Percentiles rank a stretch among this genome's conserved stretches.
These are phyloP conservation scores for Xenopus borealis DNA, from an alignment of 2,113 vertebrate species.

Conservation along the genomic window DNA sequence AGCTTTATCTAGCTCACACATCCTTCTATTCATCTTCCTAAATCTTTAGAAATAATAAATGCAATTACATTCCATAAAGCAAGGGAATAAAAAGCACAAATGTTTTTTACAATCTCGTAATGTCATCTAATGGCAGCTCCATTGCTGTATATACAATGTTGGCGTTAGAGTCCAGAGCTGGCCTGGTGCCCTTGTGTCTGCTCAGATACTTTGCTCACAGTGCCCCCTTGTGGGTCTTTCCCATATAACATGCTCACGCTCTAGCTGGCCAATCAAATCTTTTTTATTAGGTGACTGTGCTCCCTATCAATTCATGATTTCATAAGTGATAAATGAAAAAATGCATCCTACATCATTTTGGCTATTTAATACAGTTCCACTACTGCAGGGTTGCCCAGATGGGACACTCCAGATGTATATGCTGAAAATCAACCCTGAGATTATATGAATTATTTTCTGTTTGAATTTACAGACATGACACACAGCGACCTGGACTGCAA, in stretches of 20 bases:
- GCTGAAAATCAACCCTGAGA: too few species aligned
- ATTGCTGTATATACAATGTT: conserved; percentile 48
- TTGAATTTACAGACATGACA: conserved; percentile 58
- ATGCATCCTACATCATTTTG: too few species aligned
- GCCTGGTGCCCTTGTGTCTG: conserved; percentile 40
- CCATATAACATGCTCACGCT: neutral
- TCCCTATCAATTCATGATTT: too few species aligned
- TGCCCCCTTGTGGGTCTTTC: conserved; percentile 70
- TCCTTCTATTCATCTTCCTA: conserved; percentile 54
- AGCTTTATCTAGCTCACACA: conserved; percentile 52
- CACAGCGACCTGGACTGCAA: conserved; percentile 86
- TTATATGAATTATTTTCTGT: neutral
- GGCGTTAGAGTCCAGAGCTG: conserved; percentile 55
- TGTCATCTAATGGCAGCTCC: conserved; percentile 54
- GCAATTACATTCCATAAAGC: conserved; percentile 52
- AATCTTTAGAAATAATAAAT: conserved; percentile 48
- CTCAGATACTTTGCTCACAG: conserved; percentile 56
- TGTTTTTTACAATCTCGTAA: conserved; percentile 59
- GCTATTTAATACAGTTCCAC: too few species aligned
- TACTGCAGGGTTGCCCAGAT: too few species aligned
- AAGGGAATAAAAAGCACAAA: conserved; percentile 57
- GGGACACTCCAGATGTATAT: too few species aligned
- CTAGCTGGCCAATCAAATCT: too few species aligned
- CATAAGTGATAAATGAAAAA: too few species aligned
- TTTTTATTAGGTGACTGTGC: too few species aligned